Percentiles rank a stretch among this genome's conserved stretches.
Evolutionary conservation across 2,888 invertebrate genomes (phyloP).

Genomic region (Euclidia mi): DNA sequence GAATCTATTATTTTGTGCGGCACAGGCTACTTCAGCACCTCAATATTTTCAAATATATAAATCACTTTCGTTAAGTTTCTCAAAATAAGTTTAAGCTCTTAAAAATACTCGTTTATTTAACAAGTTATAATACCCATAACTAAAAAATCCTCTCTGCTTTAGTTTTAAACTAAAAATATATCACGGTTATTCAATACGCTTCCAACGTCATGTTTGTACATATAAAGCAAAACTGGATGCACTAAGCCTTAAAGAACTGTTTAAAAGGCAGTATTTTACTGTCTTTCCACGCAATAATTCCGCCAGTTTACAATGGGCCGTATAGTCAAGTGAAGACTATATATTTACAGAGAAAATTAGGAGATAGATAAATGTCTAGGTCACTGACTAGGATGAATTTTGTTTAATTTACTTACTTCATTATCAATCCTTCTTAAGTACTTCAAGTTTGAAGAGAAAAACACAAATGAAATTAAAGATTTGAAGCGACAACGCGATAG

Average conservation of each 20-base stretch:
- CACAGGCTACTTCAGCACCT: too few relatives aligned
- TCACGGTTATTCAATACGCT: slow-evolving; percentile 30
- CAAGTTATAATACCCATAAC: too few relatives aligned
- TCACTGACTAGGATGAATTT: slow-evolving; percentile 8
- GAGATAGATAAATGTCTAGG: slow-evolving; percentile 10
- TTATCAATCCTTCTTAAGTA: too few relatives aligned
- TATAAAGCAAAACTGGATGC: slow-evolving; percentile 21
- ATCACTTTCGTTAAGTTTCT: too few relatives aligned
- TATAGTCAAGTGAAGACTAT: slow-evolving; percentile 9
- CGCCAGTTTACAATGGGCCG: slow-evolving; percentile 26
- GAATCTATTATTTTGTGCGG: too few relatives aligned
- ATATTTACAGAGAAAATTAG: slow-evolving; percentile 11
- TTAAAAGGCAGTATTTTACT: slow-evolving; percentile 21
- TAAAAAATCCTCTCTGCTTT: too few relatives aligned
- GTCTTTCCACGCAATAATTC: slow-evolving; percentile 36
- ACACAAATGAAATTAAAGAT: too few relatives aligned
- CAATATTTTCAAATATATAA: too few relatives aligned
- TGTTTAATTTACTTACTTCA: slow-evolving; percentile 32
- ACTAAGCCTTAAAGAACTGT: slow-evolving; percentile 19
- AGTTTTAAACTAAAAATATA: slow-evolving; percentile 22
- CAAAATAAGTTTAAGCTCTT: too few relatives aligned
- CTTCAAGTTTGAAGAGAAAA: too few relatives aligned
- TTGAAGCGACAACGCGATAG: too few relatives aligned
- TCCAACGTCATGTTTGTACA: slow-evolving; percentile 16
- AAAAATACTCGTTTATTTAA: too few relatives aligned